Base-by-base conservation (phyloP, 2,797 vertebrate genomes). In the Pseudochaenichthys georgianus region DNA sequence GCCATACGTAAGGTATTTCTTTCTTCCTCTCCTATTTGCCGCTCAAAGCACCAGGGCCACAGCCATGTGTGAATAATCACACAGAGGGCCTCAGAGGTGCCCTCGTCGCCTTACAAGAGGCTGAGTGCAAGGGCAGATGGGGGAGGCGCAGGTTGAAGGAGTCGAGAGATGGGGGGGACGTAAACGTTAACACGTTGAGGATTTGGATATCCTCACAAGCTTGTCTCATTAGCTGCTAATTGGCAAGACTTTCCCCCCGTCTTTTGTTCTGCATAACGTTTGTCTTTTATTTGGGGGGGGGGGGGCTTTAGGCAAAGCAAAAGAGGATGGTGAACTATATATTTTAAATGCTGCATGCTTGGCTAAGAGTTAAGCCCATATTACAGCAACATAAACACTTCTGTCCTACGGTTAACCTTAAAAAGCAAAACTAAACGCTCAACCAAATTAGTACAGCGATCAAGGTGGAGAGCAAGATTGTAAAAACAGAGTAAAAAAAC, bases 191-290 rank as follows among this genome's bases (percentile, higher is more conserved):
- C 96, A 95, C 84, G 82, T 95, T 95, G 93, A 92, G 90, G 90
- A 92, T 91, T 96, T 95, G 93, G 84, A 94, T 95, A 93, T 95
- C 90, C 87, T 97, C 95, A 96, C 94, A 94, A 91, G 86, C 84
- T 81, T 94, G 94, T 94, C 93, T 96, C 95, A 96, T 95, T 96
- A 97, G 95, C 92, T 88, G 93, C 93, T 95, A 96, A 96, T 94
- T 96, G 95, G 93, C 92, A 88, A 87, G 90, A 93, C 89, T 93
- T 91, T 89, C 89, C 91, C 88, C 28, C 77, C 83, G 68, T 92
- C 92, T 93, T 95, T 95, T 94, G 89, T 94, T 94, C 90, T 83
- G 90, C 92, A 89, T 92, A 83, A 92, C 89, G 84, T 94, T 92
- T 92, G 93, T 90, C 93, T 89, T 90, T 88, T 87, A 28, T 93